phyloP scores from a whole-genome alignment of 2,797 vertebrate species.

The Protosalanx chinensis region DNA sequence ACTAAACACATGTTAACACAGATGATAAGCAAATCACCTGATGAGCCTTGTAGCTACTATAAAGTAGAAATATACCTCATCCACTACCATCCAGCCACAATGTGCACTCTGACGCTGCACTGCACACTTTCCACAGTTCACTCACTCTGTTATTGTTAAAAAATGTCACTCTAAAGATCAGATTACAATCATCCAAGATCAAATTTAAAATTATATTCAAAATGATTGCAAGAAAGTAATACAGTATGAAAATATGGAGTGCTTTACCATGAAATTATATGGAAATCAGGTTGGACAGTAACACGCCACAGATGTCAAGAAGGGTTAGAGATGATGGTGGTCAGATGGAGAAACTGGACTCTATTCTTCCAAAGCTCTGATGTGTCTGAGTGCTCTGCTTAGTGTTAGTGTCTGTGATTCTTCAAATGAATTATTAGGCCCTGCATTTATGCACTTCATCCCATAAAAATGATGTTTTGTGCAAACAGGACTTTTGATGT shows the following conservation, averaged over 20 bases:
- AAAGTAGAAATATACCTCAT: conserved; percentile 10
- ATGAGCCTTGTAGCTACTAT: conserved; percentile 30
- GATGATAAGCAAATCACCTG: conserved; percentile 29
- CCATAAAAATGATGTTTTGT: conserved; percentile 24
- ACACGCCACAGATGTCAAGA: conserved; percentile 47
- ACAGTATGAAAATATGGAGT: not conserved
- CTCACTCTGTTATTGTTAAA: not conserved
- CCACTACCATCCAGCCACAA: conserved; percentile 17
- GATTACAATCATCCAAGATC: not conserved
- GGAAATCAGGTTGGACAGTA: conserved; percentile 34
- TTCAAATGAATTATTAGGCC: conserved; percentile 39
- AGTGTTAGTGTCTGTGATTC: conserved; percentile 37
- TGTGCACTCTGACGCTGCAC: conserved; percentile 5
- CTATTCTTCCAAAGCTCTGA: conserved; percentile 35
- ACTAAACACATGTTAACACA: not conserved
- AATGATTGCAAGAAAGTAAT: not conserved
- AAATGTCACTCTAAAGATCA: not conserved
- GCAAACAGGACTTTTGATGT: conserved; percentile 34
- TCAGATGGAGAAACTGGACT: conserved; percentile 49
- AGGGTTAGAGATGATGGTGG: conserved; percentile 56
- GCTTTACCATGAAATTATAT: conserved; percentile 20
- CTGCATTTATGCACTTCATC: conserved; percentile 20
- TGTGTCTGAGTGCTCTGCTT: conserved; percentile 44
- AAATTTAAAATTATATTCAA: not conserved
- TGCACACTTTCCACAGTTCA: conserved; percentile 1